A percentile compares a stretch with the other conserved stretches of the same genome.
Conservation (phyloP, 2,888 invertebrate genomes). For the Eupithecia abbreviata region DNA sequence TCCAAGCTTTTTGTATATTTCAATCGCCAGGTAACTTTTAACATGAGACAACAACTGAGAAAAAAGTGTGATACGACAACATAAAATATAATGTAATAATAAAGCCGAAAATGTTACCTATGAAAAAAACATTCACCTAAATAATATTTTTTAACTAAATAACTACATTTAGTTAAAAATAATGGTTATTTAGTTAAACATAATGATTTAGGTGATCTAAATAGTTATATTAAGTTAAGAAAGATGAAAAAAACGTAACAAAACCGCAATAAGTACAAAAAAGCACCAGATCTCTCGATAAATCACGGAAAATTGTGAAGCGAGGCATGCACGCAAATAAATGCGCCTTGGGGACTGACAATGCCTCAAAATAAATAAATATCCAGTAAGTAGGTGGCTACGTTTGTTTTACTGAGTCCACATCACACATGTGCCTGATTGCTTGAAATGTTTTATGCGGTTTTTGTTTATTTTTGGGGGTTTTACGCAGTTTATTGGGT, state of each 20-base stretch:
- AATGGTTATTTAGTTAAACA: not conserved
- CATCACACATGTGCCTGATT: slow-evolving; percentile 50
- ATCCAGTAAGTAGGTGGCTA: slow-evolving; percentile 60
- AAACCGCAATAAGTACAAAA: slow-evolving; percentile 27
- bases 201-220: not conserved
- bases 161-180: no score
- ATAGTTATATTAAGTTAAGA: not conserved
- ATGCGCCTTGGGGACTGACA: slow-evolving; percentile 73
- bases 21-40: not conserved
- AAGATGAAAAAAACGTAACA: not conserved
- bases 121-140: no score
- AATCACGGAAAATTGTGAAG: slow-evolving; percentile 68
- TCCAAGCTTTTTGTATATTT: not conserved
- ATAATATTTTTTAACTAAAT: no score
- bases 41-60: not conserved
- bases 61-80: not conserved
- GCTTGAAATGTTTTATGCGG: slow-evolving; percentile 37
- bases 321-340: slow-evolving; percentile 74
- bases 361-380: slow-evolving; percentile 75
- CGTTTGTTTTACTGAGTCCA: slow-evolving; percentile 64
- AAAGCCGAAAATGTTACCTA: not conserved
- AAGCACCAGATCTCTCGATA: slow-evolving; percentile 47
- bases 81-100: no score
- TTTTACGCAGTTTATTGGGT: slow-evolving; percentile 22
- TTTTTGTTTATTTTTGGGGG: slow-evolving; percentile 36